A percentile compares a stretch with the other conserved stretches of the same genome.
phyloP scores from a whole-genome alignment of 2,113 vertebrate genomes.

The Catharus minimus region DNA sequence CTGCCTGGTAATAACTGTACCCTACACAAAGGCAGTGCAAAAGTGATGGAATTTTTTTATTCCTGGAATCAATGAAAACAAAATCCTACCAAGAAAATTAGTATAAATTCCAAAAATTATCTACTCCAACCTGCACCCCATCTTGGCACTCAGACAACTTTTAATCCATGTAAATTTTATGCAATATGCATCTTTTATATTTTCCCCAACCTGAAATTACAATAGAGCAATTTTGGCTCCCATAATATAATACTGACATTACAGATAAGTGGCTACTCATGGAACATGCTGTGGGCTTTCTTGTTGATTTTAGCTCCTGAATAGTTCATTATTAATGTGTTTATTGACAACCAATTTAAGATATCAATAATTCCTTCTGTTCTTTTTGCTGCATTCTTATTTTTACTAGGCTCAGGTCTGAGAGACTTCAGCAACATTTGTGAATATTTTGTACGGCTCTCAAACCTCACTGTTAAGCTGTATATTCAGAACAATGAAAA shows the following conservation, averaged over 20 bases:
- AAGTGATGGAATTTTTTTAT: neutral
- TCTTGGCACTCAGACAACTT: neutral
- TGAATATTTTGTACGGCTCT: accelerated
- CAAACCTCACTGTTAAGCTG: neutral
- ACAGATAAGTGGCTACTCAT: neutral
- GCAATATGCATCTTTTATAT: neutral
- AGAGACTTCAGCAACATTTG: neutral
- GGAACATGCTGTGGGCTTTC: neutral
- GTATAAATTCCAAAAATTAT: neutral
- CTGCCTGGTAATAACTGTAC: neutral
- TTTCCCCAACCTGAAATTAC: neutral
- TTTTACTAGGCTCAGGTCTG: neutral
- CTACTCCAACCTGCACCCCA: neutral
- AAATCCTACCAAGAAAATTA: neutral
- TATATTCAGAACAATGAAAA: neutral
- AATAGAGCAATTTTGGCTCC: neutral
- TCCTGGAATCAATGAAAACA: neutral
- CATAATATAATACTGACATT: accelerated
- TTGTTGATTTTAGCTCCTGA: neutral
- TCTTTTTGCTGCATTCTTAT: neutral
- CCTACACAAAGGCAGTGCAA: neutral
- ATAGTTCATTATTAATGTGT: neutral
- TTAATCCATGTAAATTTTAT: neutral
- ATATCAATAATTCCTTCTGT: neutral
- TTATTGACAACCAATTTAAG: neutral